phyloP scores from a whole-genome alignment of 2,888 invertebrate genomes.

The Metalampra italica region DNA sequence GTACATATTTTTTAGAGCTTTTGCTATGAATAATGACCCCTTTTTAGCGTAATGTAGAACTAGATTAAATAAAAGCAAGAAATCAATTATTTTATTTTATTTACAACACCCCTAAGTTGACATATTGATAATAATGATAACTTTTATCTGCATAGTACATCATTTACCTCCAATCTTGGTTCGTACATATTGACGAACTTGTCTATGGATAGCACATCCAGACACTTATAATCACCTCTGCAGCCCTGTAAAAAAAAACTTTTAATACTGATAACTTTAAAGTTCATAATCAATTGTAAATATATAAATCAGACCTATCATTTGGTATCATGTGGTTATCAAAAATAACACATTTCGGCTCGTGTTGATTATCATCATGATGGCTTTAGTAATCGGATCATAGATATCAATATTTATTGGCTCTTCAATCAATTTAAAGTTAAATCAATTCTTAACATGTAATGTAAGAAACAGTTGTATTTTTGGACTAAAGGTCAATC shows the following conservation, averaged over 20 bases:
- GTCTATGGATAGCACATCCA: neutral
- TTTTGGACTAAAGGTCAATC: too few relatives aligned
- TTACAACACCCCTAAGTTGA: neutral
- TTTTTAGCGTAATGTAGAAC: constrained; percentile 15
- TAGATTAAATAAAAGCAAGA: constrained; percentile 5
- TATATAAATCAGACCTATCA: constrained; percentile 60
- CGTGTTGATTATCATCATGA: constrained; percentile 60
- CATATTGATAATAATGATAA: neutral
- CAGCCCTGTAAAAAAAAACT: constrained; percentile 11
- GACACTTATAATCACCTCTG: neutral
- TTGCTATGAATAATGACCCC: constrained; percentile 32
- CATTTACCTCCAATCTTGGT: too few relatives aligned
- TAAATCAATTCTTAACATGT: neutral
- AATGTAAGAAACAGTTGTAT: too few relatives aligned
- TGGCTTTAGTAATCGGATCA: neutral
- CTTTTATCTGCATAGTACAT: too few relatives aligned
- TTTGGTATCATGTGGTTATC: constrained; percentile 63
- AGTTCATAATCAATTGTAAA: neutral
- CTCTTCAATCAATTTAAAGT: neutral
- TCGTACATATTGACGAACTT: too few relatives aligned
- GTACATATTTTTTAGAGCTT: constrained; percentile 40
- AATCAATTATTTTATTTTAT: neutral
- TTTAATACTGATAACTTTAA: constrained; percentile 8
- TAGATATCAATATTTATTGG: neutral
- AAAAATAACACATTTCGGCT: constrained; percentile 61